Evolutionary conservation across 2,113 vertebrate species (phyloP), one percentile per base, ranked within the genome.

Genomic region (Trematomus loennbergii): DNA sequence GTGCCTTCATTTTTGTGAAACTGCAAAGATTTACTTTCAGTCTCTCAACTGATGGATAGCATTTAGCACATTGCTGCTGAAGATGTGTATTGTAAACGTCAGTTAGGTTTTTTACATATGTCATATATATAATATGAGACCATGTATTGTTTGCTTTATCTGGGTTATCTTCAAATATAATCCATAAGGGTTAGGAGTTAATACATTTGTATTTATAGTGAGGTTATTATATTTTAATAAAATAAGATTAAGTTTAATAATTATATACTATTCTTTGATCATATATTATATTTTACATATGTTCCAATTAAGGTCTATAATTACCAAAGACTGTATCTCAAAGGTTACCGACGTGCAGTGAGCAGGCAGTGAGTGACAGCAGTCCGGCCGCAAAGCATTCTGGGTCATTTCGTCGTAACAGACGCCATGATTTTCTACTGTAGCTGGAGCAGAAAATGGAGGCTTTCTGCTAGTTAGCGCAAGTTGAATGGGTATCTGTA

Each of bases 391-490:
- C 89, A 89, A 79, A 69, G 90, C 75, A 90, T 89, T 83, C 1
- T 88, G 89, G 88, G 88, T 18, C 59, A 48, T 33, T 53, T 71
- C 62, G 49, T 50, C 67, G 33, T 70, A n/a, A 69, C 68, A 59
- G 89, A 54, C 90, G 90, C 88, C 91, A 92, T 92, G 89, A 88
- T 90, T 91, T 69, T 88, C 62, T 76, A 9, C 75, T 54, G 53
- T 54, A 74, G 69, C 72, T 25, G 50, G 29, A 83, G 18, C 45
- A 92, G 90, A 93, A 93, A 89, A 93, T 93, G 89, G 88, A 89
- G 20, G 84, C 70, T 85, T 70, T n/a, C 49, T 75, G 50, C 62
- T 52, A 50, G 61, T 1, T 15, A 48, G 40, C 45, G 40, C 45
- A 61, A 74, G 40, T 18, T 61, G 22, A 61, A 43, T 16, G 29